A percentile compares a stretch with the other conserved stretches of the same genome.
Evolutionary conservation across 2,888 invertebrate genomes (phyloP).

Genomic region (Caenorhabditis sp.): DNA sequence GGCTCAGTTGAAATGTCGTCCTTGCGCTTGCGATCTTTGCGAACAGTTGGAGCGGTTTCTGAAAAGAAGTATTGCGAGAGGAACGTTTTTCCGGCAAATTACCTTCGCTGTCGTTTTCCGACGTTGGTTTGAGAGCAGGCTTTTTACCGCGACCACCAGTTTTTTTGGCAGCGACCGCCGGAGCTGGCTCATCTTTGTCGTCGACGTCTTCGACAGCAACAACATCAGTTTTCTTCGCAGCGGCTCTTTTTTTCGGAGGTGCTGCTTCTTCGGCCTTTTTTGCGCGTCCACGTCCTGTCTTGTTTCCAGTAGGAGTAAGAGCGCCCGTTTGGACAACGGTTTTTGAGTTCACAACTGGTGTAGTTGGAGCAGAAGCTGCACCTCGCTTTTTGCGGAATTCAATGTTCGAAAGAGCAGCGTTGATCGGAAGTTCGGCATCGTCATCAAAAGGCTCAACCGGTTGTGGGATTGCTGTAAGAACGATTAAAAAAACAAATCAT

Average conservation of each 20-base stretch:
- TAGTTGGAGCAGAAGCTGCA: background rate
- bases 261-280: background rate
- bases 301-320: background rate
- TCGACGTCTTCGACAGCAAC: background rate
- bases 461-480: background rate
- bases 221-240: background rate
- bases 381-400: constrained; percentile 4
- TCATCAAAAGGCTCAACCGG: background rate
- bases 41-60: background rate
- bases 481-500: background rate
- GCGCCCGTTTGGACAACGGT: too few relatives aligned
- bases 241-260: background rate
- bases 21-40: constrained; percentile 31
- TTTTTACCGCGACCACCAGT: background rate
- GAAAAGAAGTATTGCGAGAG: background rate
- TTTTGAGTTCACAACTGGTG: background rate
- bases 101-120: background rate
- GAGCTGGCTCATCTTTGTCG: background rate
- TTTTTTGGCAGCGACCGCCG: constrained; percentile 2
- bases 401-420: background rate
- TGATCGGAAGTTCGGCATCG: constrained; percentile 3
- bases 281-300: background rate
- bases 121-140: background rate
- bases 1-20: background rate
- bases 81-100: too few relatives aligned